These are phyloP conservation scores for Halcyon leucocephala DNA, from an alignment of 2,797 vertebrate species.

Conservation along the genomic window DNA sequence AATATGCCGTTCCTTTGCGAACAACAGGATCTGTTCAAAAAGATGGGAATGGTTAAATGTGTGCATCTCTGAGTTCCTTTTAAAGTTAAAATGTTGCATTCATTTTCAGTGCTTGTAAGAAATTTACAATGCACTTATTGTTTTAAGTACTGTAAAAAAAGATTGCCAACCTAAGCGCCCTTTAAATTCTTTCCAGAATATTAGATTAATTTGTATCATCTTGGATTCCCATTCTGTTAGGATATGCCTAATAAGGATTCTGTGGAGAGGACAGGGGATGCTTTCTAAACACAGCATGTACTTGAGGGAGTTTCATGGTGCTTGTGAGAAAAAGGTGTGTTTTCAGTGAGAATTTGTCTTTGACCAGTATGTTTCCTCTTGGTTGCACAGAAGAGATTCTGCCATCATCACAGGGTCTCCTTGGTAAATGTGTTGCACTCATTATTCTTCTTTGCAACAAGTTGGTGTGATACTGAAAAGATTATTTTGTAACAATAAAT, in stretches of 20 bases:
- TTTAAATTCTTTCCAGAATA: not conserved
- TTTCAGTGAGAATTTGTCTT: not conserved
- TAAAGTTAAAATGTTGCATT: not conserved
- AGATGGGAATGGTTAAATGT: not conserved
- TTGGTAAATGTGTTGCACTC: not conserved
- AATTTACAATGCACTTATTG: not conserved
- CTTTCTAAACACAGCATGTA: not conserved
- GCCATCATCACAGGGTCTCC: not conserved
- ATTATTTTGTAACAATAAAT: not conserved
- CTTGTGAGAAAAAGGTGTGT: not conserved
- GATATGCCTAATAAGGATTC: not conserved
- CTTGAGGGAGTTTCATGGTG: not conserved
- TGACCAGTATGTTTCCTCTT: accelerated
- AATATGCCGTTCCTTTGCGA: accelerated
- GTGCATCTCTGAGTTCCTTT: accelerated
- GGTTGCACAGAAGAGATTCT: not conserved
- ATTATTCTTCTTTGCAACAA: slow-evolving; percentile 3
- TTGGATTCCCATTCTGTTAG: not conserved
- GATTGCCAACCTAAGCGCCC: not conserved
- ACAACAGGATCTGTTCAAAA: not conserved
- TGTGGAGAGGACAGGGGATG: not conserved
- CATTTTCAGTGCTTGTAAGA: not conserved
- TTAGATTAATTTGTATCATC: not conserved
- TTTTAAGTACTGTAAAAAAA: not conserved
- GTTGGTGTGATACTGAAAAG: not conserved